These are phyloP conservation scores for Phrynocephalus versicolor DNA, from an alignment of 2,113 vertebrate species.

Conservation along the genomic window DNA sequence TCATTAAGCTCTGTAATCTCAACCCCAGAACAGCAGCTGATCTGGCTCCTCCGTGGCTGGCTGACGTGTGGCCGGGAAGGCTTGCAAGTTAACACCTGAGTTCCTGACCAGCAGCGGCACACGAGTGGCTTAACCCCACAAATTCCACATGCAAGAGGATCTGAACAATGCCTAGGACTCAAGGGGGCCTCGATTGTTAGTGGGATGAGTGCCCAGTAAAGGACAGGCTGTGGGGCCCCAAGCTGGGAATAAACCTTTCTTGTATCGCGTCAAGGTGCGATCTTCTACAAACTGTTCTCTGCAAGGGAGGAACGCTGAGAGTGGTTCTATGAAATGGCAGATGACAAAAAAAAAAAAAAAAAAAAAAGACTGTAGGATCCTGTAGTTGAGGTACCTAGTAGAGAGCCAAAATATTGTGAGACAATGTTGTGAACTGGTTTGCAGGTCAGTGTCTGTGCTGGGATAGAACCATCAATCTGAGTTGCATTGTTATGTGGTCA, in stretches of 20 bases:
- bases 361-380: too few relatives aligned
- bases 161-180: not conserved
- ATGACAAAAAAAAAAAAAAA: too few relatives aligned
- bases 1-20: constrained; percentile 96
- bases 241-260: not conserved
- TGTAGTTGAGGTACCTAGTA: too few relatives aligned
- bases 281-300: not conserved
- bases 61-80: constrained; percentile 67
- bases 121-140: constrained; percentile 68
- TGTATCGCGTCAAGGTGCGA: too few relatives aligned
- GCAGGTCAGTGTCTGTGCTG: too few relatives aligned
- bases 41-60: constrained; percentile 79
- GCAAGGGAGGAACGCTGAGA: too few relatives aligned
- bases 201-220: not conserved
- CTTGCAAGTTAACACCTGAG: constrained; percentile 78
- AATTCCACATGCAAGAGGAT: not conserved
- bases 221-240: not conserved
- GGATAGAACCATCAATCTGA: too few relatives aligned
- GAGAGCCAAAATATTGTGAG: too few relatives aligned
- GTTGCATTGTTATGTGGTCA: not conserved
- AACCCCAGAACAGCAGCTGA: constrained; percentile 87
- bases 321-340: too few relatives aligned
- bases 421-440: too few relatives aligned
- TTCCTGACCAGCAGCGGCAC: constrained; percentile 66
- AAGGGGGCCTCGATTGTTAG: not conserved